Evolutionary conservation across 2,113 vertebrate species (phyloP).

Genomic region (Melanotaenia duboulayi): DNA sequence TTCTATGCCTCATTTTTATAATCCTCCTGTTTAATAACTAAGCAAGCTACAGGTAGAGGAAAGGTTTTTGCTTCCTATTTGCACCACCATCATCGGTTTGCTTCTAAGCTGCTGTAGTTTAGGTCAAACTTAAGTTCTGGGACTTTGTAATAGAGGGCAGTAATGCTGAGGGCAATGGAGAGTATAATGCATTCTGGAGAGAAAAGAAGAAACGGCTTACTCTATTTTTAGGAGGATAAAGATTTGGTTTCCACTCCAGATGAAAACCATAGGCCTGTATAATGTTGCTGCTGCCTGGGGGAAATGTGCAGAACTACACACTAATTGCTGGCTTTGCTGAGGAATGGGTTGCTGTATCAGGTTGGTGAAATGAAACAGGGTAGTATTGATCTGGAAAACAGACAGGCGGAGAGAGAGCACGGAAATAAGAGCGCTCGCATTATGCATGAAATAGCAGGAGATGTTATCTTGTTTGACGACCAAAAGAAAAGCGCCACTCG

Average conservation of each 20-base stretch:
- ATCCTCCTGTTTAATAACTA: not conserved
- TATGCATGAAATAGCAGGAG: conserved; percentile 67
- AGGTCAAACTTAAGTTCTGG: conserved; percentile 62
- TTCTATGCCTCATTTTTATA: not conserved
- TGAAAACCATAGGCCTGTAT: conserved; percentile 74
- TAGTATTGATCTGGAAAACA: conserved; percentile 80
- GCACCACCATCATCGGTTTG: conserved; percentile 10
- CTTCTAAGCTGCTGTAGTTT: conserved; percentile 23
- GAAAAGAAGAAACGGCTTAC: conserved; percentile 57
- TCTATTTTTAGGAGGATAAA: conserved; percentile 76
- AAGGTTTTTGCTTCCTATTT: not conserved
- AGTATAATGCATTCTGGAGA: conserved; percentile 64
- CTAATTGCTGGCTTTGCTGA: conserved; percentile 30
- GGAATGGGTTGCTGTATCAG: conserved; percentile 49
- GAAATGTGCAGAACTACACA: conserved; percentile 49
- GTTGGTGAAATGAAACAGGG: conserved; percentile 65
- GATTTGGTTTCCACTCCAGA: conserved; percentile 76
- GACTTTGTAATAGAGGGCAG: conserved; percentile 55
- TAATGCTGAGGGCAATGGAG: conserved; percentile 55
- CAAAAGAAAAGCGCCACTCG: conserved; percentile 46
- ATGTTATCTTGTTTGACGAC: conserved; percentile 66
- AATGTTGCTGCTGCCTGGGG: conserved; percentile 65
- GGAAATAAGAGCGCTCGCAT: conserved; percentile 65
- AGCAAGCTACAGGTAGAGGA: not conserved
- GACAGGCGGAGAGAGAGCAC: conserved; percentile 48